A percentile compares a stretch with the other conserved stretches of the same genome.
Conservation (phyloP, 2,888 invertebrate species). For the Ichneumoninae sp. region DNA sequence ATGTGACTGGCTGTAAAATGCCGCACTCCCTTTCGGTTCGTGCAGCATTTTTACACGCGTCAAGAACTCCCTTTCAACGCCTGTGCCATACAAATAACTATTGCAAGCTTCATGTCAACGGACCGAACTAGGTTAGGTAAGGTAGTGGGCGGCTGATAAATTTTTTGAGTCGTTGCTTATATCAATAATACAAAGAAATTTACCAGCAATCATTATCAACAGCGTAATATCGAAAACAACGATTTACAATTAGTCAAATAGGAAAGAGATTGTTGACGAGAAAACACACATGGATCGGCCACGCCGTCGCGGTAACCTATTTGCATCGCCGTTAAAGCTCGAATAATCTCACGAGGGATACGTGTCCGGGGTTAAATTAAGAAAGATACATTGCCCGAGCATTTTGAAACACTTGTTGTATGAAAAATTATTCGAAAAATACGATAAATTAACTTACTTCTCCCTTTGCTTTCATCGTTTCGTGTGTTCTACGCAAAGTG, state of each 20-base stretch:
- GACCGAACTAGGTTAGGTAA: constrained; percentile 29
- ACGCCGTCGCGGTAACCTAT: constrained; percentile 68
- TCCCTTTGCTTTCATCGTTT: constrained; percentile 95
- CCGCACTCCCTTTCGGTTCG: no score
- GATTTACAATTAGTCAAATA: neutral
- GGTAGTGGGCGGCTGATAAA: neutral
- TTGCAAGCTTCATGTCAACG: constrained; percentile 27
- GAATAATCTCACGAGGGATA: neutral
- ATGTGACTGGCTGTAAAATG: no score
- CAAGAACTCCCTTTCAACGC: no score
- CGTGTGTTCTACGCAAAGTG: constrained; percentile 78
- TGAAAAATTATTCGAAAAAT: constrained; percentile 47
- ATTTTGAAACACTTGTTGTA: constrained; percentile 36
- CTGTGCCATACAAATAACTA: neutral
- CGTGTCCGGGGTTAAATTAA: constrained; percentile 8
- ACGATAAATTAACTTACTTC: constrained; percentile 87
- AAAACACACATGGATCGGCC: constrained; percentile 63
- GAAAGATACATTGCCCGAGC: constrained; percentile 15
- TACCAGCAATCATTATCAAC: neutral
- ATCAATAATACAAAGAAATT: neutral
- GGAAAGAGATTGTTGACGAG: neutral
- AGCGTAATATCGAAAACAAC: neutral
- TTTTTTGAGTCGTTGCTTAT: neutral
- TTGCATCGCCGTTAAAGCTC: constrained; percentile 25
- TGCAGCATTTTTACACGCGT: no score